Conservation (phyloP, 2,888 invertebrate species). For the Oscheius myriophilus region DNA sequence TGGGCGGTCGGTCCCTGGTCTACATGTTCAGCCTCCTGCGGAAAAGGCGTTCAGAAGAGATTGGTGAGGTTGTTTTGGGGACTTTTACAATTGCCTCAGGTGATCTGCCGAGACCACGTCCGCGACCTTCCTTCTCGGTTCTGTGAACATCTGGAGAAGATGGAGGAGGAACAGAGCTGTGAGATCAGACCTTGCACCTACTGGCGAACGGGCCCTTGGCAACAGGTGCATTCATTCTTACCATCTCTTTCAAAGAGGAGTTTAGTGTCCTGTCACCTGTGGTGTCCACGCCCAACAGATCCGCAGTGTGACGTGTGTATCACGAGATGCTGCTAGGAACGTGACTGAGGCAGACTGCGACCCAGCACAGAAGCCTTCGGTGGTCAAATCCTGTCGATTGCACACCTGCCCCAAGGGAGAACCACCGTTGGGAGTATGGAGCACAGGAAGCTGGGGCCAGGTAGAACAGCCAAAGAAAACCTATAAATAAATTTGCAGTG, state of each 20-base stretch:
- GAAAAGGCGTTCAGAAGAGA: slow-evolving; percentile 71
- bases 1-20: slow-evolving; percentile 68
- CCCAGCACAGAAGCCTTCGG: slow-evolving; percentile 44
- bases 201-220: slow-evolving; percentile 63
- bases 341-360: slow-evolving; percentile 54
- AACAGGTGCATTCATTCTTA: slow-evolving; percentile 34
- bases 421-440: slow-evolving; percentile 67
- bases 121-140: slow-evolving; percentile 59
- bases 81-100: slow-evolving; percentile 18
- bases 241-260: not conserved
- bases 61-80: slow-evolving; percentile 42
- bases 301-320: slow-evolving; percentile 54
- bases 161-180: slow-evolving; percentile 47
- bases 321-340: slow-evolving; percentile 23
- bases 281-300: slow-evolving; percentile 59
- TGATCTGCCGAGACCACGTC: slow-evolving; percentile 60
- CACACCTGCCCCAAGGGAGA: slow-evolving; percentile 57
- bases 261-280: slow-evolving; percentile 69
- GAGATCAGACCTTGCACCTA: slow-evolving; percentile 55
- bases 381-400: slow-evolving; percentile 48
- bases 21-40: slow-evolving; percentile 72
- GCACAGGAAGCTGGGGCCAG: slow-evolving; percentile 70
- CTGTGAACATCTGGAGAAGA: slow-evolving; percentile 61
- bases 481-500: slow-evolving; percentile 70
- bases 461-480: too few species aligned